phyloP scores from a whole-genome alignment of 2,797 vertebrate genomes.

The Erithacus rubecula region DNA sequence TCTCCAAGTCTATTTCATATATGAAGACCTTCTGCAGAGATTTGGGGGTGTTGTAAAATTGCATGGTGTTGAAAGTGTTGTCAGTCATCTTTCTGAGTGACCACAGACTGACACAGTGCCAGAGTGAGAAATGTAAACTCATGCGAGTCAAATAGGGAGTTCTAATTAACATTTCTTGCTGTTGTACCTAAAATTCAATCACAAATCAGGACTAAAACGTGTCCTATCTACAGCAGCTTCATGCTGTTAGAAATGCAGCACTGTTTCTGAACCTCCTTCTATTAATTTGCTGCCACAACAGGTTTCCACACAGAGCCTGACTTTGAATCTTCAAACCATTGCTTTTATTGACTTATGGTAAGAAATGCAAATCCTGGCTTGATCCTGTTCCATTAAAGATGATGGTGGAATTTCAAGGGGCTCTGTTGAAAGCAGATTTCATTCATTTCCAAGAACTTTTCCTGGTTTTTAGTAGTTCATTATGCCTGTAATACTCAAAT shows the following conservation, averaged over 20 bases:
- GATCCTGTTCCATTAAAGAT: not conserved
- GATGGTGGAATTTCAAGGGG: not conserved
- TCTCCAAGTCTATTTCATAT: constrained; percentile 16
- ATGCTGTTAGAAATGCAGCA: not conserved
- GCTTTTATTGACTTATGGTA: not conserved
- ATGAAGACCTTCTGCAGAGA: not conserved
- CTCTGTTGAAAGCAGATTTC: not conserved
- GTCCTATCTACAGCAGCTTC: not conserved
- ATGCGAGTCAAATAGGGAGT: not conserved
- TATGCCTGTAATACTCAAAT: not conserved
- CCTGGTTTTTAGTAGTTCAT: not conserved
- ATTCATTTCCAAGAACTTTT: not conserved
- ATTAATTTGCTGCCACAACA: not conserved
- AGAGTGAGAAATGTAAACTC: not conserved
- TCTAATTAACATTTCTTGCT: not conserved
- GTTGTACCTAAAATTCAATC: not conserved
- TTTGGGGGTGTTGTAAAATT: not conserved
- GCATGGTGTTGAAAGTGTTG: not conserved
- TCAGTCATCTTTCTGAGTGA: not conserved
- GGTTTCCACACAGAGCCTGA: not conserved
- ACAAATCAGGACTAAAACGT: not conserved
- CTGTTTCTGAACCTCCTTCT: not conserved
- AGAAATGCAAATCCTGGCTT: not conserved
- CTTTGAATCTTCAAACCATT: not conserved
- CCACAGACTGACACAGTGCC: not conserved